Percentiles rank a stretch among this genome's conserved stretches.
phyloP scores from a whole-genome alignment of 2,888 invertebrate genomes.

The Andrena trimmerana region DNA sequence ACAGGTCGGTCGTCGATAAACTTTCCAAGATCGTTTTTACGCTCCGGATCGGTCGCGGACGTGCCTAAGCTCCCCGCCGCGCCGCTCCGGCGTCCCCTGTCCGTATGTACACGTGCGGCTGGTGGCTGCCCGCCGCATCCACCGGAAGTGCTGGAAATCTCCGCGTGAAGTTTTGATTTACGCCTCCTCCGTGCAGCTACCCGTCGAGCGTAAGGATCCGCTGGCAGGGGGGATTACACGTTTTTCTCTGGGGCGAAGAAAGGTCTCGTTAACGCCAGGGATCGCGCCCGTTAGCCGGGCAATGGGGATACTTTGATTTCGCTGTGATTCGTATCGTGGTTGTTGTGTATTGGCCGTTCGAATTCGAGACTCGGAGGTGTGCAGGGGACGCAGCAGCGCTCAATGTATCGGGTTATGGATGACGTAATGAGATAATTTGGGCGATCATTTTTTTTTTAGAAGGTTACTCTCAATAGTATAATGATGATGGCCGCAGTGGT shows the following conservation, averaged over 20 bases:
- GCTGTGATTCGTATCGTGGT: neutral
- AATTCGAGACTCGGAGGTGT: too few relatives aligned
- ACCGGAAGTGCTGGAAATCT: slow-evolving; percentile 12
- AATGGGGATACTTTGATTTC: slow-evolving; percentile 7
- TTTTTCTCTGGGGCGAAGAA: neutral
- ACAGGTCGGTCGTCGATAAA: slow-evolving; percentile 41
- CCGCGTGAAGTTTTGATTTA: slow-evolving; percentile 50
- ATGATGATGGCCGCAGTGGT: too few relatives aligned
- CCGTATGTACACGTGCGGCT: slow-evolving; percentile 19
- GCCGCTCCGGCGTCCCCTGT: neutral
- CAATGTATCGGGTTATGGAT: too few relatives aligned
- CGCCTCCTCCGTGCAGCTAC: slow-evolving; percentile 20
- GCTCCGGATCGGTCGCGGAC: slow-evolving; percentile 29
- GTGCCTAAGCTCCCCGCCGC: slow-evolving; percentile 16
- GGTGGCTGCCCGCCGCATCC: neutral
- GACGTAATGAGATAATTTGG: too few relatives aligned
- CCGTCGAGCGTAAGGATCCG: neutral
- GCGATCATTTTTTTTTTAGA: too few relatives aligned
- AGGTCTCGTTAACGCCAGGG: neutral
- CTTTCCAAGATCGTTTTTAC: slow-evolving; percentile 55
- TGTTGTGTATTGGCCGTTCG: neutral
- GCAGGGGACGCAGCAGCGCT: too few relatives aligned
- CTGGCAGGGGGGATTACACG: slow-evolving; percentile 38
- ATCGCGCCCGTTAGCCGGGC: slow-evolving; percentile 20
- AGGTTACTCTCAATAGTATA: too few relatives aligned